Base-by-base conservation (phyloP, 2,888 invertebrate species). In the Stenichneumon culpator region DNA sequence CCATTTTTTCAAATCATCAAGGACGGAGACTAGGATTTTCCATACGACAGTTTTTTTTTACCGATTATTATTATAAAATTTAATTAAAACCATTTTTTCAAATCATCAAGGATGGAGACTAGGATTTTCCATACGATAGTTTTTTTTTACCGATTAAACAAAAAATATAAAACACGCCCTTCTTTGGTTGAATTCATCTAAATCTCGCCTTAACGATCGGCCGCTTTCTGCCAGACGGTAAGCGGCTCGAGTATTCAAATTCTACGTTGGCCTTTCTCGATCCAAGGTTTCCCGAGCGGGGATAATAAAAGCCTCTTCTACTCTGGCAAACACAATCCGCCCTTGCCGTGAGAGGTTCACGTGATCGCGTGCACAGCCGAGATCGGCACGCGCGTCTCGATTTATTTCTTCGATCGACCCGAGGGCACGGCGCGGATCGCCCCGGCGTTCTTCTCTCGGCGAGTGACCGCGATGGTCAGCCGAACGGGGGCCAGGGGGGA, bases 391-490 rank as follows among this genome's bases (percentile, higher is more conserved):
- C 70, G 78, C 80, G 67, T 77, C 63, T 79, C 75, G 81, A 83
- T 82, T 86, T 81, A 81, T 72, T 83, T 86, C 70, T 72, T 69
- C 63, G 72, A 65, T 85, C 79, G 39, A 82, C 67, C 68, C 52
- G 73, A 79, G 79, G 79, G 65, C 52, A 78, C 60, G 70, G 5
- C 54, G 36, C 52, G 32, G 74, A 80, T 84, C 70, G 84, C 32
- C 84, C 73, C 69, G 80, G 54, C 25, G 47, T 79, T 74, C 65
- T 60, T 82, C 78, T 79, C 73, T 78, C 72, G 63, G 65, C 70
- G 68, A 77, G 25, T 50, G 60, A 70, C 67, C 39, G 67, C 70
- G 50, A 44, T 52, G 79, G 47, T 52, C 6, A 28, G 22, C 44
- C 60, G 57, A 9, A 57, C 57, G 25, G 54, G 54, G 54, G 54